Base-by-base conservation (phyloP, 2,888 invertebrate species). In the Drosophila neotestacea region DNA sequence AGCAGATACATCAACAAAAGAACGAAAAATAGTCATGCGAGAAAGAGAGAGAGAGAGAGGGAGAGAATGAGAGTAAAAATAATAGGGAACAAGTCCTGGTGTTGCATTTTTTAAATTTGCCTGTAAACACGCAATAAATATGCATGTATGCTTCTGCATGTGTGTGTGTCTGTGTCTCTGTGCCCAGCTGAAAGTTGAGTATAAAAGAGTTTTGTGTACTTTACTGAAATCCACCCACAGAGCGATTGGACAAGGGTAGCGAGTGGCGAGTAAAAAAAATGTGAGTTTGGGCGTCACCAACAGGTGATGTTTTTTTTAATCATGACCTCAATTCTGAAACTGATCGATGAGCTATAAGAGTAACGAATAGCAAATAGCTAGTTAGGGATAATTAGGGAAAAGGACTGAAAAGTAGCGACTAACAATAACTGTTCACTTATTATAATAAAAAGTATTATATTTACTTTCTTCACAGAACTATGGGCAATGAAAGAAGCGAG, bases 121-220 rank as follows among this genome's bases (percentile, higher is more conserved):
- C 62, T 68, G 72, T 70, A 79, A 82, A 73, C 78, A 79, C 76
- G 67, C 70, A 76, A 81, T 76, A 81, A 85, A 84, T 81, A 78
- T 78, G 79, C 66, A 69, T 48, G 79, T 66, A 69, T 48, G 42
- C 63, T 39, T 11, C 27, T 34, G 59, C 16, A n/a, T 48, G 36
- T 30, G 6, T 38, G 11, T 58, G 10, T 30, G 30, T 7, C 47
- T 46, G 42, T 28, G 9, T 32, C 5, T 16, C 22, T 13, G 34
- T 52, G 61, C 61, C 68, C 72, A 75, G 71, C 75, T 48, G 42
- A 32, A 54, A 64, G 64, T 46, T 50, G 64, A 46, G 46, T 50
- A 51, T 59, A 55, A 60, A 71, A 64, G 32, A 38, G 46, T 36
- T 42, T 38, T 59, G 30, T 44, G 46, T 22, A 13, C 28, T 44